These are phyloP conservation scores for Leptobrachium leishanense DNA, from an alignment of 2,113 vertebrate species.

Conservation along the genomic window DNA sequence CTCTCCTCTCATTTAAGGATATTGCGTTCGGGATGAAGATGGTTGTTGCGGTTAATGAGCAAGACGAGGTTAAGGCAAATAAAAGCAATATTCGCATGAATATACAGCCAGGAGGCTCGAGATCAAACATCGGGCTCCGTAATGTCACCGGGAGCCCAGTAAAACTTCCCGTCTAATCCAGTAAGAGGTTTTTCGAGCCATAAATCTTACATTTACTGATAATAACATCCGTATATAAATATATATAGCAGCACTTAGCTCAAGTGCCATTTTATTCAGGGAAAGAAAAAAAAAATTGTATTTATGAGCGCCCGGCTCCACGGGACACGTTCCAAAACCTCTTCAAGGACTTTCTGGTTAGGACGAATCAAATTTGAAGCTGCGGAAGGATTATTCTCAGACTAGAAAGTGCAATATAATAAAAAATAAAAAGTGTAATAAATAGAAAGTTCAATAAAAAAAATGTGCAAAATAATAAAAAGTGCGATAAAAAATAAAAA, in stretches of 20 bases:
- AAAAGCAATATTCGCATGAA: constrained; percentile 38
- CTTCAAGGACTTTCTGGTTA: constrained; percentile 44
- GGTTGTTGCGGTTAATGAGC: neutral
- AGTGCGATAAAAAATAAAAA: too few species aligned
- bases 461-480: too few species aligned
- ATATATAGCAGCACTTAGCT: constrained; percentile 47
- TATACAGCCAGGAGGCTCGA: neutral
- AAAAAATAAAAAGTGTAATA: too few species aligned
- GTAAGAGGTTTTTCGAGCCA: constrained; percentile 25
- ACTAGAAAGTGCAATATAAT: too few species aligned
- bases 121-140: neutral
- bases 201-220: constrained; percentile 45
- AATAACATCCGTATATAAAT: constrained; percentile 16
- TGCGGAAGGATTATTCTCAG: neutral
- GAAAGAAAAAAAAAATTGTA: constrained; percentile 10
- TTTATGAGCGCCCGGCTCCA: constrained; percentile 30
- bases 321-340: constrained; percentile 34
- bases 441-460: too few species aligned
- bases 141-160: constrained; percentile 13
- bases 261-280: constrained; percentile 42
- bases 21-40: constrained; percentile 3
- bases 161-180: constrained; percentile 23
- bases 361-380: constrained; percentile 28
- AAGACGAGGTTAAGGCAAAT: constrained; percentile 19
- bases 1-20: too few species aligned